phyloP scores from a whole-genome alignment of 30 jellyfish, hydroid and myxozoan genomes.

The Aurelia sp. region DNA sequence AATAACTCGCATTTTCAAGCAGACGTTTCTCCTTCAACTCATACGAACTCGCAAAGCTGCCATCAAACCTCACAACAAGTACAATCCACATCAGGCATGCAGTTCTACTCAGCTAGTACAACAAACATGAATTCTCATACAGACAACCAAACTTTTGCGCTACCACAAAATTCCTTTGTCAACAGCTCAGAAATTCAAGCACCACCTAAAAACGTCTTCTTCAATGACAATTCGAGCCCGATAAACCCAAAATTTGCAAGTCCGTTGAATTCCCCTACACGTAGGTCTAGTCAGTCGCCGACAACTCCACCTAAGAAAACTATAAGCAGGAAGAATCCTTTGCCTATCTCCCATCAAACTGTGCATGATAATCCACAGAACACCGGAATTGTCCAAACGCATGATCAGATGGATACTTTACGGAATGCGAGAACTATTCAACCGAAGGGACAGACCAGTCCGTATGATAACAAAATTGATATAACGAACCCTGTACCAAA shows the following conservation, averaged over 20 bases:
- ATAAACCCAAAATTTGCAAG: slow-evolving; percentile 4
- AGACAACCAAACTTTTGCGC: neutral
- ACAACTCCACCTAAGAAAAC: neutral
- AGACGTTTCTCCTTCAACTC: neutral
- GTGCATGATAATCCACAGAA: neutral
- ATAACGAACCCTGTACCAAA: neutral
- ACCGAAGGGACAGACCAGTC: neutral
- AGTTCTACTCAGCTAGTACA: neutral
- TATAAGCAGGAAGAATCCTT: neutral
- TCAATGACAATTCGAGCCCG: neutral
- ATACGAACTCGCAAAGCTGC: neutral
- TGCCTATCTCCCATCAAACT: neutral
- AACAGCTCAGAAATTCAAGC: neutral
- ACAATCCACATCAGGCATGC: neutral
- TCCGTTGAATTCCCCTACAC: slow-evolving; percentile 34
- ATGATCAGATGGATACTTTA: neutral
- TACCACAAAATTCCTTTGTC: neutral
- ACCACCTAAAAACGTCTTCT: neutral
- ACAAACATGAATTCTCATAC: neutral
- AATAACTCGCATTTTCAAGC: neutral
- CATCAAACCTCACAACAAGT: neutral
- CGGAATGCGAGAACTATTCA: neutral
- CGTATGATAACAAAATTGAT: neutral
- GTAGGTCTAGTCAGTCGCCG: neutral
- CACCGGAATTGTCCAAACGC: neutral